Base-by-base conservation (phyloP, 2,113 vertebrate species). In the Silurus glanis region DNA sequence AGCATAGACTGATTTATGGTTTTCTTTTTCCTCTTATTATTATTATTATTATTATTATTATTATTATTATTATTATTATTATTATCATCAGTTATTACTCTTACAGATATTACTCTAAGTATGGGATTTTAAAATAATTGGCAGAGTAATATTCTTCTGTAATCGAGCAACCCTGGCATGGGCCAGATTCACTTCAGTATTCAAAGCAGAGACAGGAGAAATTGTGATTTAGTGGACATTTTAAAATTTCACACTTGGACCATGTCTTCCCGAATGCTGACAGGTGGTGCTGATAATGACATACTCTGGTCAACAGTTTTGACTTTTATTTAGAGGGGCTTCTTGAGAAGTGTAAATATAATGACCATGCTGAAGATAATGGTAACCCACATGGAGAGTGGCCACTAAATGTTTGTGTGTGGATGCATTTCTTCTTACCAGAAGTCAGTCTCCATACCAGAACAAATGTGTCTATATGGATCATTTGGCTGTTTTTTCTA, bases 121-220 rank as follows among this genome's bases (percentile, higher is more conserved):
- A 83, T 25, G 88, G 90, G 82, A 88, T 86, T 90, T 90, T 88
- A 87, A 85, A 89, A 91, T 89, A 87, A 92, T 90, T 86, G 88
- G 84, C 75, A 90, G 92, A 92, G 91, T 89, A 90, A 91, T 84
- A 87, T 66, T 91, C 47, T 45, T 47, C 23, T n/a, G 87, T 93
- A 94, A 94, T 93, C 92, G 90, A 93, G 91, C 89, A 89, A 93
- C 92, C 92, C 92, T 92, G 90, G 89, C 90, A 91, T 91, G 80
- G 88, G 88, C 59, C 85, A 82, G 82, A 90, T 82, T 84, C 87
- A 84, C 88, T 91, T 92, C 86, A 86, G 84, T 85, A 71, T 90
- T 85, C 90, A 91, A 92, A 85, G 86, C 85, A 79, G 75, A 90
- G 82, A 91, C 85, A 71, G 83, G 51, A 89, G 90, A 93, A 91